phyloP scores from a whole-genome alignment of 1,140 invertebrate species.

The Ephestia elutella region DNA sequence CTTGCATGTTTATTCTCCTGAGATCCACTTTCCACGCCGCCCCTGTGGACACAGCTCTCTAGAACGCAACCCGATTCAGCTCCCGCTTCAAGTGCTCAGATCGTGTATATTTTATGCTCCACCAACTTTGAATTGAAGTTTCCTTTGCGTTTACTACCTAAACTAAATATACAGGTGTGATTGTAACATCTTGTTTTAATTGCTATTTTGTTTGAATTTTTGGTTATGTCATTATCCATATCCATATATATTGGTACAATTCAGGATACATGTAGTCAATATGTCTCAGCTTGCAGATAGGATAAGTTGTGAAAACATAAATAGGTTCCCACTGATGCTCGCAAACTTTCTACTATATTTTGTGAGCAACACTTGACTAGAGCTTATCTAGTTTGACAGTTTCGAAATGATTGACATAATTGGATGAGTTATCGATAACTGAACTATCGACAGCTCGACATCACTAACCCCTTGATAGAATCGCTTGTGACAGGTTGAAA shows the following conservation, averaged over 20 bases:
- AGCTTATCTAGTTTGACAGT: too few relatives aligned
- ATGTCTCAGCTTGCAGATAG: too few relatives aligned
- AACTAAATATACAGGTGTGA: not conserved
- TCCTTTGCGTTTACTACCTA: not conserved
- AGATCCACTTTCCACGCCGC: constrained; percentile 15
- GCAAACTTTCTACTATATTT: too few relatives aligned
- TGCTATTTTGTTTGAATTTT: too few relatives aligned
- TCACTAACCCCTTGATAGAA: not conserved
- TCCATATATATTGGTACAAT: too few relatives aligned
- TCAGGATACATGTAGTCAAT: too few relatives aligned
- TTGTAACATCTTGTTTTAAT: too few relatives aligned
- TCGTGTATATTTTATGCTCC: constrained; percentile 4
- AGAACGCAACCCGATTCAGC: constrained; percentile 15
- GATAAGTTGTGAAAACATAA: too few relatives aligned
- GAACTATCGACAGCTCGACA: not conserved
- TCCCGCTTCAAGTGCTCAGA: constrained; percentile 2
- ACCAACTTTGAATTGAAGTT: constrained; percentile 1
- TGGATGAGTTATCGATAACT: not conserved
- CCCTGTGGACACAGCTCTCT: constrained; percentile 20
- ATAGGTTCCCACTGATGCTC: too few relatives aligned
- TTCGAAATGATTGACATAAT: too few relatives aligned
- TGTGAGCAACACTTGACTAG: too few relatives aligned
- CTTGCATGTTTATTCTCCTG: constrained; percentile 18
- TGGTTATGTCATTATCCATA: too few relatives aligned
- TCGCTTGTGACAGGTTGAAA: constrained; percentile 1